Evolutionary conservation across 2,113 vertebrate genomes (phyloP), one percentile per base, ranked within the genome.

Genomic region (Felis chaus): DNA sequence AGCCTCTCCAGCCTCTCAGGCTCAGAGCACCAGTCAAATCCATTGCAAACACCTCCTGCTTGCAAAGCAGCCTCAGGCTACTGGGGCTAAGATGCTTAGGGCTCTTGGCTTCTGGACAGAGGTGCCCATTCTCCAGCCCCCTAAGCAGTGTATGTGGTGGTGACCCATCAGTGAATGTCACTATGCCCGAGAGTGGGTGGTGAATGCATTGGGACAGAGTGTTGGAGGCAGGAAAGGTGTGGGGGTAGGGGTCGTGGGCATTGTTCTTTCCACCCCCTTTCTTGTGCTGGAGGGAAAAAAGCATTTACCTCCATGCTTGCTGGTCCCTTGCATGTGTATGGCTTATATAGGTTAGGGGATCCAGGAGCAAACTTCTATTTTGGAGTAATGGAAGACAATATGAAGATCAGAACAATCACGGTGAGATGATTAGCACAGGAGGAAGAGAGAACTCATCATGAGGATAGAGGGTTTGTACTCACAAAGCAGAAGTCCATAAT

Each of bases 11-110:
- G 45, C 69, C 86, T 83, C 83, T 63, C 50, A 36, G 87, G 83
- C 91, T 91, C 69, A 65, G 89, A 96, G 66, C 6, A 1, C 55
- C 84, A 71, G 74, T 92, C 97, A 96, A 90, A 90, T 63, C 53
- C 66, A 55, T 78, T 55, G 94, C 91, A 81, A 86, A 94, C 21
- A 96, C 18, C 33, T 94, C 50, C 55, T 97, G 92, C 74, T 76
- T 90, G 45, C 86, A 96, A 84, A 97, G 73, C 63, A 93, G 88
- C 68, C 66, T 91, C 29, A 11, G 74, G 65, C 79, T 45, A 39
- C 50, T 94, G 73, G 45, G 36, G 39, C 57, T 87, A 80, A 83
- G 89, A 74, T 71, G 41, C 48, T 65, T 25, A 63, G 57, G 78
- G 50, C 25, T 48, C 65, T 80, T 63, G 66, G 53, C 39, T 97